Evolutionary conservation across 2,888 invertebrate genomes (phyloP).

Genomic region (Dione juno): DNA sequence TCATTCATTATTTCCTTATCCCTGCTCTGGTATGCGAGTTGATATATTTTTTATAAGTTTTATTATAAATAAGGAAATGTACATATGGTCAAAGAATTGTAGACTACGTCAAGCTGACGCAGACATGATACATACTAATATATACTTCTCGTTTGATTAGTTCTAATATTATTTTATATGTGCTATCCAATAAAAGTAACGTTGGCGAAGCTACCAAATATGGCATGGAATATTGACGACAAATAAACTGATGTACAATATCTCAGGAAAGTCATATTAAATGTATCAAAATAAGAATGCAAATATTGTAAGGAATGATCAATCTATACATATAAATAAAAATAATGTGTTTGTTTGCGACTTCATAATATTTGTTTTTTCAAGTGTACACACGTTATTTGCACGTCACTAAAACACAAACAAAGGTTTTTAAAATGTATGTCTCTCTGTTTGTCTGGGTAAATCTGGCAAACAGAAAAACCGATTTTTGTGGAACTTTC

Average conservation of each 20-base stretch:
- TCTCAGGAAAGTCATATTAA: neutral
- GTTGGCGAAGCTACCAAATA: conserved; percentile 18
- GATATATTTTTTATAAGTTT: neutral
- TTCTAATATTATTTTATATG: conserved; percentile 15
- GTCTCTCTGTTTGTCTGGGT: too few species aligned
- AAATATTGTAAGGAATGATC: neutral
- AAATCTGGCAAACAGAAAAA: too few species aligned
- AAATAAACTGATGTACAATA: neutral
- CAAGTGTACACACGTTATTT: too few species aligned
- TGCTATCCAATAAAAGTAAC: conserved; percentile 18
- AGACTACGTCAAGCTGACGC: conserved; percentile 11
- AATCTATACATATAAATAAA: too few species aligned
- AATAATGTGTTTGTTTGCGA: too few species aligned
- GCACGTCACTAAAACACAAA: too few species aligned
- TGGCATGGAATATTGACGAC: conserved; percentile 5
- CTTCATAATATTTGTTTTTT: too few species aligned
- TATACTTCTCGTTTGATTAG: neutral
- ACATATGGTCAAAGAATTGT: neutral
- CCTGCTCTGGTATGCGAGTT: neutral
- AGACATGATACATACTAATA: neutral
- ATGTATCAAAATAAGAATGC: neutral
- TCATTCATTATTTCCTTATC: neutral
- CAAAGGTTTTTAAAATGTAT: too few species aligned
- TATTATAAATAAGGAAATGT: neutral
- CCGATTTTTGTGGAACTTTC: too few species aligned